A percentile compares a stretch with the other conserved stretches of the same genome.
Evolutionary conservation across 2,113 vertebrate species (phyloP).

Genomic region (Microcebus jonahi): DNA sequence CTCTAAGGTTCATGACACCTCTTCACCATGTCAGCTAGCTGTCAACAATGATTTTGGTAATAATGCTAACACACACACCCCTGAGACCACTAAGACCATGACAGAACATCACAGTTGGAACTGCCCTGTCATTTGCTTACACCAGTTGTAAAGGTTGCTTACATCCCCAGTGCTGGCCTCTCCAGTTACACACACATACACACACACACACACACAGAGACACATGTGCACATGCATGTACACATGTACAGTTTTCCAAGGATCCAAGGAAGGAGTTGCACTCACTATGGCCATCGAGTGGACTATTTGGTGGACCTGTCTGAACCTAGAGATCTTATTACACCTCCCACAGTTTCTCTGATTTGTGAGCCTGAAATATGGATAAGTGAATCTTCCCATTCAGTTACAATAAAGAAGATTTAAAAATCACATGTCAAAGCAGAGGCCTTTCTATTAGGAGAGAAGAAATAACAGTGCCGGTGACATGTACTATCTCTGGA

Average conservation of each 20-base stretch:
- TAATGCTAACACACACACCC: not conserved
- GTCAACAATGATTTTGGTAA: conserved; percentile 21
- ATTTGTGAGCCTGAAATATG: not conserved
- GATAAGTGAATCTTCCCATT: not conserved
- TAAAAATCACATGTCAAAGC: not conserved
- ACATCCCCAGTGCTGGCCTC: not conserved
- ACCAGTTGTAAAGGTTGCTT: not conserved
- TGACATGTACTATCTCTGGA: not conserved
- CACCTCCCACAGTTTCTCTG: not conserved
- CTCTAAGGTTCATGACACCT: not conserved
- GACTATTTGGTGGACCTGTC: not conserved
- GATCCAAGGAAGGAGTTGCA: not conserved
- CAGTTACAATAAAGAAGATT: not conserved
- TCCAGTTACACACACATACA: not conserved
- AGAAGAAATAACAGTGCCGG: not conserved
- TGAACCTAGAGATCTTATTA: not conserved
- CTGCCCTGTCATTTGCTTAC: not conserved
- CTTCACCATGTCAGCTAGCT: not conserved
- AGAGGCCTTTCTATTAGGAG: not conserved
- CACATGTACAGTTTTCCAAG: not conserved
- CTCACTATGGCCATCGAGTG: not conserved
- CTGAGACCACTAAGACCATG: not conserved
- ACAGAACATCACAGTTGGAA: not conserved
- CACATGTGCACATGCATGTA: not conserved
- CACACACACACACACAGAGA: not conserved